A percentile compares a stretch with the other conserved stretches of the same genome.
Conservation (phyloP, 2,113 vertebrate genomes). For the Phoenicopterus ruber region DNA sequence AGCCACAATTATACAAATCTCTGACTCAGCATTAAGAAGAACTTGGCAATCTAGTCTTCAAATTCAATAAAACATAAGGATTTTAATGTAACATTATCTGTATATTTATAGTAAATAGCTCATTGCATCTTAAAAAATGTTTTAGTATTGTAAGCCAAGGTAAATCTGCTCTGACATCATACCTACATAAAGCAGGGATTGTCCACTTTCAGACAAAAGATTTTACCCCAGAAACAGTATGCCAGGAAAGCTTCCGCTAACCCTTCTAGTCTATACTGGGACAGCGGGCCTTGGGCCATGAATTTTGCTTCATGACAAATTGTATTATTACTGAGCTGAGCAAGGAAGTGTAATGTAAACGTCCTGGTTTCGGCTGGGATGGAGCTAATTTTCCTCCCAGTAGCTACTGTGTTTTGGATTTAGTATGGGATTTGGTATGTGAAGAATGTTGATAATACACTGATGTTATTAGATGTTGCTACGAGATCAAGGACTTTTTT, state of each 20-base stretch:
- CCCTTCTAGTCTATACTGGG: not conserved
- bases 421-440: too few relatives aligned
- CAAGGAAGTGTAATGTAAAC: not conserved
- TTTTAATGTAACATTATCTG: not conserved
- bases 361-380: too few relatives aligned
- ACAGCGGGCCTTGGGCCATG: not conserved
- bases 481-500: too few relatives aligned
- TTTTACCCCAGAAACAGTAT: not conserved
- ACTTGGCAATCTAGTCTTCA: not conserved
- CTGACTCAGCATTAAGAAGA: slow-evolving; percentile 11
- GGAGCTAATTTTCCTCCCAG: too few relatives aligned
- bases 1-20: not conserved
- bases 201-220: not conserved
- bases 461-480: too few relatives aligned
- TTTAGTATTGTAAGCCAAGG: not conserved
- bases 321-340: not conserved
- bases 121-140: not conserved
- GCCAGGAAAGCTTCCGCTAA: not conserved
- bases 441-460: too few relatives aligned
- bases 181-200: not conserved
- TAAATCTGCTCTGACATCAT: not conserved
- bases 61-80: not conserved
- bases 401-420: too few relatives aligned
- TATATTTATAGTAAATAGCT: not conserved
- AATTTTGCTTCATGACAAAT: not conserved